Conservation (phyloP, 2,797 vertebrate genomes). For the Carcharodon carcharias region DNA sequence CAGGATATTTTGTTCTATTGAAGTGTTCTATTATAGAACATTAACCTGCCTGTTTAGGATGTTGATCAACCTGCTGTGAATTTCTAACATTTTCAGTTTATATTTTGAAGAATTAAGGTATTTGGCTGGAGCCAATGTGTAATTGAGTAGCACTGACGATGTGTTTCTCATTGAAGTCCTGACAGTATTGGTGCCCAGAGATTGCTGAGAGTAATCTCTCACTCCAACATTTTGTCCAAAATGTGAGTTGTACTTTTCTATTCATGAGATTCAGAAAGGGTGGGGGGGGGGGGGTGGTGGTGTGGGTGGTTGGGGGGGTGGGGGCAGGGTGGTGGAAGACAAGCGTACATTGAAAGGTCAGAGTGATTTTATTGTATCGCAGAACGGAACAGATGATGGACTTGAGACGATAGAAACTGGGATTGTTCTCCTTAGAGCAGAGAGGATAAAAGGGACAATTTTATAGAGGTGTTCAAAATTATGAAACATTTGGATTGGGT, state of each 20-base stretch:
- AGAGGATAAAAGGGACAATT: not conserved
- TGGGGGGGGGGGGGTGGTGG: too few relatives aligned
- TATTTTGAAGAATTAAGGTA: not conserved
- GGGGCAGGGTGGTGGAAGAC: not conserved
- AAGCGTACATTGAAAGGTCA: not conserved
- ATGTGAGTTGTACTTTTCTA: not conserved
- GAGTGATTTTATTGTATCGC: not conserved
- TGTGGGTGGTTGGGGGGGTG: too few relatives aligned
- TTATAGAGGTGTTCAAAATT: not conserved
- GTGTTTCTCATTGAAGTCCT: not conserved
- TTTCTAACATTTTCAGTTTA: not conserved
- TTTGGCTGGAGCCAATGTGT: not conserved
- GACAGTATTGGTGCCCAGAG: not conserved
- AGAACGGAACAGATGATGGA: not conserved
- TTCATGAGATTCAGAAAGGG: not conserved
- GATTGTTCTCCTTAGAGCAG: not conserved
- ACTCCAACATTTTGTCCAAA: not conserved
- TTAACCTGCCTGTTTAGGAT: slow-evolving; percentile 15
- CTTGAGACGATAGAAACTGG: not conserved
- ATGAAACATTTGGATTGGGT: not conserved
- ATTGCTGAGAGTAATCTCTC: not conserved
- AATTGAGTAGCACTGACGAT: not conserved
- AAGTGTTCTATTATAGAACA: not conserved
- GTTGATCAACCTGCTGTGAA: not conserved
- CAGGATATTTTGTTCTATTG: not conserved